These are phyloP conservation scores for Prolemur simus DNA, from an alignment of 2,113 vertebrate genomes.

Conservation along the genomic window DNA sequence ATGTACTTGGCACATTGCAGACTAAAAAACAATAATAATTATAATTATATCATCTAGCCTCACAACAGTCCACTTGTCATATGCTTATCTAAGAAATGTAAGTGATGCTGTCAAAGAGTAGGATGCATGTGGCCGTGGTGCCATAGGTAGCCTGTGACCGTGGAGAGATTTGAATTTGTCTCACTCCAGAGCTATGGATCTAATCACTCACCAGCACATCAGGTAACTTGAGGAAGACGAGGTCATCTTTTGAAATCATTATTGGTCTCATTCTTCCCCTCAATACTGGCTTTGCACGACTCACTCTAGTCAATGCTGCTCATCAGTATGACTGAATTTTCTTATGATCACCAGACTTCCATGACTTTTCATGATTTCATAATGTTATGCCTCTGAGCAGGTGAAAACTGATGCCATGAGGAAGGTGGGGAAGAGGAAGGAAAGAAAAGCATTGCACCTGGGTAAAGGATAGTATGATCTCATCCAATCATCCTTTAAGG, in stretches of 20 bases:
- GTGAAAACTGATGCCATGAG: neutral
- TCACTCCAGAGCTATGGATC: neutral
- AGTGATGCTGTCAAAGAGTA: neutral
- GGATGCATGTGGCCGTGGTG: fast-evolving
- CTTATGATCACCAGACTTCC: neutral
- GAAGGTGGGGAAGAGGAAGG: too few species aligned
- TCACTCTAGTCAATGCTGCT: neutral
- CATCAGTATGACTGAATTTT: neutral
- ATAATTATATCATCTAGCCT: neutral
- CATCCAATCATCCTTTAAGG: neutral
- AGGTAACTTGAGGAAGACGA: neutral
- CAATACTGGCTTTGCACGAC: fast-evolving
- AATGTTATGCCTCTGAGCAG: neutral
- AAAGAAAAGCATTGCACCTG: neutral
- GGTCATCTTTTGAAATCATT: neutral
- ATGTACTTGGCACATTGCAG: neutral
- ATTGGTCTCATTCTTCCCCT: neutral
- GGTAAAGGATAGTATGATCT: neutral
- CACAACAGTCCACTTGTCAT: neutral
- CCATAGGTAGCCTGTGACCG: too few species aligned
- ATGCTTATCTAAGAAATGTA: neutral
- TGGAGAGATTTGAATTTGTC: neutral
- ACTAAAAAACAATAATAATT: neutral
- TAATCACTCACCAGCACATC: neutral
- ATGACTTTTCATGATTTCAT: neutral